Base-by-base conservation (phyloP, 2,113 vertebrate genomes). In the Solenodon paradoxus region DNA sequence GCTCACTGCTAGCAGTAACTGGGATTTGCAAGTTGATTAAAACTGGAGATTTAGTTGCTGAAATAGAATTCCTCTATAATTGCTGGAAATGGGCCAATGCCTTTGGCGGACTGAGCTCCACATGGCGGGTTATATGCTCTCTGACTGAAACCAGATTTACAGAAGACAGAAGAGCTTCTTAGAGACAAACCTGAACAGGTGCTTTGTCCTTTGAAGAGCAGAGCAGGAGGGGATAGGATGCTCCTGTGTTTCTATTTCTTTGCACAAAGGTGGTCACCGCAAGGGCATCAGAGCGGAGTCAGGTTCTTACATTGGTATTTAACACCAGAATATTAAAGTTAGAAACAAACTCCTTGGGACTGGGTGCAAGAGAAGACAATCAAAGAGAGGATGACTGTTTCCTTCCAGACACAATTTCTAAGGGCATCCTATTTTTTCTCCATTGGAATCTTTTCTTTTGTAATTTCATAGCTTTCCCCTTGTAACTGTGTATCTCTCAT, bases 21-120 rank as follows among this genome's bases (percentile, higher is more conserved):
- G 92, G 55, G 40, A 75, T 96, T 91, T 97, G 90, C 94, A 96
- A 94, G 42, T 94, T 96, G 94, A 97, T 98, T 97, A 95, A 95
- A 96, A 82, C 71, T 91, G 87, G 95, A 96, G 64, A 57, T 92
- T 93, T 81, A 95, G 84, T 93, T 89, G 16, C 88, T 92, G 90
- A 95, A 97, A 96, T 42, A 88, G 45, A 96, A 78, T 96, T 97
- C 97, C 95, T 80, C 92, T 92, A 30, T 94, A 96, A 98, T 92
- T 98, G 82, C 89, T 98, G 95, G 93, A 97, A 84, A 47, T 42
- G 64, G 94, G 89, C 95, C 97, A 96, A 66, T 63, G 64, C 47
- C 78, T 61, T 72, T n/a, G 92, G 63, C 95, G 79, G 88, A 84
- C 75, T 95, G 77, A 95, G 51, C 64, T 96, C 91, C 72, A n/a